A percentile compares a stretch with the other conserved stretches of the same genome.
Evolutionary conservation across 1,140 invertebrate genomes (phyloP).

Genomic region (Aphidius gifuensis): DNA sequence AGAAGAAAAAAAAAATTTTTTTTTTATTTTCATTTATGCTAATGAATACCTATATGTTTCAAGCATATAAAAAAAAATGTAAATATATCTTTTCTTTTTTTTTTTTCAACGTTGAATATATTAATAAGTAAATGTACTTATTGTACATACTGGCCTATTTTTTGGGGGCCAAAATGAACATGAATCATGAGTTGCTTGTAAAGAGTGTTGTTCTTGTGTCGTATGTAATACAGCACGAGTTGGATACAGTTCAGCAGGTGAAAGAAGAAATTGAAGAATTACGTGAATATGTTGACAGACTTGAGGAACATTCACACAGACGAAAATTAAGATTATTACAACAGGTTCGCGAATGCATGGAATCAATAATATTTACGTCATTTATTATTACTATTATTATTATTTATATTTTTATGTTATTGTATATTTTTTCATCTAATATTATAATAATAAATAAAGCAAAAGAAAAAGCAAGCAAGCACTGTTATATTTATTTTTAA

Average conservation of each 20-base stretch:
- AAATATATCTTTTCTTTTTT: too few species aligned
- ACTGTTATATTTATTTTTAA: slow-evolving; percentile 16
- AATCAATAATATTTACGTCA: slow-evolving; percentile 9
- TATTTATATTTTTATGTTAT: slow-evolving; percentile 22
- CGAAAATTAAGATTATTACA: slow-evolving; percentile 81
- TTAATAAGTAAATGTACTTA: background rate
- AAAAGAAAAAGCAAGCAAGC: background rate
- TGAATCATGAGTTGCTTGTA: slow-evolving; percentile 10
- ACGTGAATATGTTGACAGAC: slow-evolving; percentile 82
- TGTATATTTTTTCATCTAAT: slow-evolving; percentile 9
- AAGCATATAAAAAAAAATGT: too few species aligned
- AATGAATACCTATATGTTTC: too few species aligned
- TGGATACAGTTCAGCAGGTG: slow-evolving; percentile 88
- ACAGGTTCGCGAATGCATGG: slow-evolving; percentile 64
- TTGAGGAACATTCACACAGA: slow-evolving; percentile 84
- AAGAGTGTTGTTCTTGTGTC: slow-evolving; percentile 24
- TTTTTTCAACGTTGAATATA: slow-evolving; percentile 3
- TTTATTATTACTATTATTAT: slow-evolving; percentile 23
- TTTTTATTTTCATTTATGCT: background rate
- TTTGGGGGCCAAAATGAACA: slow-evolving; percentile 4
- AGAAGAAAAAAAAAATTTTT: background rate
- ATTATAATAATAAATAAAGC: slow-evolving; percentile 3
- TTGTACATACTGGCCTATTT: slow-evolving; percentile 8
- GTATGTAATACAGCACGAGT: slow-evolving; percentile 62
- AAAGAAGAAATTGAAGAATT: slow-evolving; percentile 92